Base-by-base conservation (phyloP, 1,140 invertebrate genomes). In the Drosophila ironensis region DNA sequence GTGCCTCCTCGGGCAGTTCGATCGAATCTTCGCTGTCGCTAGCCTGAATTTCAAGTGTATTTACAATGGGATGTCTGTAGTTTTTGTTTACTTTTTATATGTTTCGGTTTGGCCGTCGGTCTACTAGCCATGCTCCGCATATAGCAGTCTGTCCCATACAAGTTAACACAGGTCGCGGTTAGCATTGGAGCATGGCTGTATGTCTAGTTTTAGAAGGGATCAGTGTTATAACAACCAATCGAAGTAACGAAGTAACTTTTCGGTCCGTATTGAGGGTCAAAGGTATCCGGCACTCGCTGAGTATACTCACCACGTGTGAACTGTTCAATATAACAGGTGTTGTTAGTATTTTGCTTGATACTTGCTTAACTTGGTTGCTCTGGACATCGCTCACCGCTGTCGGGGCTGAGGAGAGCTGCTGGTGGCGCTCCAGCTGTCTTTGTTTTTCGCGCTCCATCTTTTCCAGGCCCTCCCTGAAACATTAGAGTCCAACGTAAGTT, bases 361-460 rank as follows among this genome's bases (percentile, higher is more conserved):
- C 78, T 84, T 84, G 78, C 78, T 74, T 84, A 84, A 84, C 64
- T 59, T 86, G 64, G 42, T 46, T 50, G 20, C 12, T 8, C 9
- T 28, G 44, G 4, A 27, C 38, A 45, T 71, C 67, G 5, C 52
- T 24, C 8, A 53, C 22, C 1, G 8, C 9, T 19, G 66, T 47
- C 12, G 30, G 35, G 92, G 73, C 93, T 14, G 92, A 82, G 94
- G 40, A 92, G 70, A 93, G 91, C 78, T 96, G 95, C 41, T 93
- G n/a, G n/a, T n/a, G 72, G 8, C 64, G 93, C 89, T 98, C 96
- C 61, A 96, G 91, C 72, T 97, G 96, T 77, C 95, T 97, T 78
- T 95, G 94, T 90, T 99, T 99, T 72, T 99, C 97, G 41, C 95
- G 92, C 91, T 99, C 98, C 96, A 99, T 98, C 92, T 99, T 99